phyloP scores from a whole-genome alignment of 2,888 invertebrate genomes.

The Andrena haemorrhoa region DNA sequence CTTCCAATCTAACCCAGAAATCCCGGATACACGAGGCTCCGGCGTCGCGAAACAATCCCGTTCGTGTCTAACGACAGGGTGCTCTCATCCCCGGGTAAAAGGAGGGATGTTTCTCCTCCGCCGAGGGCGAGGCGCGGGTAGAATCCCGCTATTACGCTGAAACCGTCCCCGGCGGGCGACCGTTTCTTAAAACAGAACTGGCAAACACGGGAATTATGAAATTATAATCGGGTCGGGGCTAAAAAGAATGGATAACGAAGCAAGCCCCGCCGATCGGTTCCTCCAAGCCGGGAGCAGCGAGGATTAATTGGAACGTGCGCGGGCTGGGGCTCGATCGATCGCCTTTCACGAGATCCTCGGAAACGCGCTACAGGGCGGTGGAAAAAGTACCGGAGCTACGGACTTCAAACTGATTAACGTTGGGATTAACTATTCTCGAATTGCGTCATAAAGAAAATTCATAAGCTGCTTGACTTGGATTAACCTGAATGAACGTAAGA shows the following conservation, averaged over 20 bases:
- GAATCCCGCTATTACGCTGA: conserved; percentile 57
- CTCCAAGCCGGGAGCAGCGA: background rate
- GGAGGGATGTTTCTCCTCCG: conserved; percentile 37
- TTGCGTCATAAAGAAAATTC: no score
- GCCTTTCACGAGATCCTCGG: conserved; percentile 1
- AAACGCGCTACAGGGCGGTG: background rate
- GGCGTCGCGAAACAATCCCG: conserved; percentile 47
- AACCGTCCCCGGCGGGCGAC: conserved; percentile 62
- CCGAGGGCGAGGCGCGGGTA: conserved; percentile 54
- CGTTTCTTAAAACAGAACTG: conserved; percentile 67
- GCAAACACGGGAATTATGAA: conserved; percentile 67
- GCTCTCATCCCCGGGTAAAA: conserved; percentile 4
- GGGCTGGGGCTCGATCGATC: conserved; percentile 15
- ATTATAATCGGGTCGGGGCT: conserved; percentile 40
- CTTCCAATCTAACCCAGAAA: conserved; percentile 43
- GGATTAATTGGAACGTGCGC: conserved; percentile 34
- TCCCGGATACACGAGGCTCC: conserved; percentile 28
- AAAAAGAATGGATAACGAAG: conserved; percentile 39
- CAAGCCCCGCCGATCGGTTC: conserved; percentile 4
- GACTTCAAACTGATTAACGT: background rate
- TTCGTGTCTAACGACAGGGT: conserved; percentile 45
- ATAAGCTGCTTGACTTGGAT: no score
- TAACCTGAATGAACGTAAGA: no score
- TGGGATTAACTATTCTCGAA: no score
- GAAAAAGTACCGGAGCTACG: background rate